Conservation (phyloP, 2,113 vertebrate genomes). For the Prinia subflava region DNA sequence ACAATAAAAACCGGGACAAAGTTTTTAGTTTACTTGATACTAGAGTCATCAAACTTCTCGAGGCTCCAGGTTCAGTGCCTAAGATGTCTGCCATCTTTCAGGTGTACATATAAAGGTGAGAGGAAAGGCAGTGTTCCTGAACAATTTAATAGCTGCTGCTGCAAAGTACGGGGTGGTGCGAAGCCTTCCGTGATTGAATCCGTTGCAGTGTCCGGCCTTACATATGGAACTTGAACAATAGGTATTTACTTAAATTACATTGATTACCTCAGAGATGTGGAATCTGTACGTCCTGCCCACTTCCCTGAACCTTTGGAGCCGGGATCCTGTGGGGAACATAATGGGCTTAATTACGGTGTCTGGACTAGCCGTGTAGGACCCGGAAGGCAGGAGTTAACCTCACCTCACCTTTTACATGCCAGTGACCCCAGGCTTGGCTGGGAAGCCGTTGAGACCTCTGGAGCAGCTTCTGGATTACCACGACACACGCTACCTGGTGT, state of each 20-base stretch:
- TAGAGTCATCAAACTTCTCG: not conserved
- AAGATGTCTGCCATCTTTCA: not conserved
- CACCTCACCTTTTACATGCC: conserved; percentile 50
- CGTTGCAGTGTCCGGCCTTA: not conserved
- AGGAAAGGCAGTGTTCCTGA: fast-evolving
- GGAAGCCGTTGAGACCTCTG: not conserved
- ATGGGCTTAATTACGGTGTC: conserved; percentile 59
- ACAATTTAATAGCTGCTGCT: not conserved
- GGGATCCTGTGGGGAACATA: conserved; percentile 55
- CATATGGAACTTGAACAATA: conserved; percentile 45
- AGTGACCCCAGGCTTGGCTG: conserved; percentile 3
- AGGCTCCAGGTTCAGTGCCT: not conserved
- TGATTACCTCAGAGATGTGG: conserved; percentile 57
- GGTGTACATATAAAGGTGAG: not conserved
- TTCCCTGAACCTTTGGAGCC: conserved; percentile 41
- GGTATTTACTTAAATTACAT: conserved; percentile 37
- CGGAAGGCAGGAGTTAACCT: conserved; percentile 60
- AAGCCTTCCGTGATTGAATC: not conserved
- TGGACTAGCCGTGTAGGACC: conserved; percentile 38
- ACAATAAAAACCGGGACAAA: not conserved
- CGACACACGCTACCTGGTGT: not conserved
- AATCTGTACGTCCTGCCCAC: conserved; percentile 31
- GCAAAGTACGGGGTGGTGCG: fast-evolving
- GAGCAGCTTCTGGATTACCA: not conserved
- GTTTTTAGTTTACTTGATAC: not conserved